Evolutionary conservation across 1,140 invertebrate species (phyloP).

Genomic region (Brachionus sp.): DNA sequence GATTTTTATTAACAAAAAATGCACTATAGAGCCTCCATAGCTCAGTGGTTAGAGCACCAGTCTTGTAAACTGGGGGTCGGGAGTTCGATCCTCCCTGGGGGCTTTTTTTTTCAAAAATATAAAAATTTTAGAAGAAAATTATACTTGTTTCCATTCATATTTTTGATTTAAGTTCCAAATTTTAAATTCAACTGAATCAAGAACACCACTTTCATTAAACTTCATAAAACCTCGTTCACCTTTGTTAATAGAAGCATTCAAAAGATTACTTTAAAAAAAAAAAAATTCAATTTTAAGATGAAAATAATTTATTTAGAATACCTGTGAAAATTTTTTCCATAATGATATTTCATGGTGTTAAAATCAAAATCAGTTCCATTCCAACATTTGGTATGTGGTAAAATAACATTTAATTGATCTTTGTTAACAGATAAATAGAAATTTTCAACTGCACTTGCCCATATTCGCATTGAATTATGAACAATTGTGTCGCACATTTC

Average conservation of each 20-base stretch:
- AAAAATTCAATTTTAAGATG: conserved; percentile 52
- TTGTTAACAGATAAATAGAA: background rate
- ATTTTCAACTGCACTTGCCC: conserved; percentile 41
- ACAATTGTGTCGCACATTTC: conserved; percentile 38
- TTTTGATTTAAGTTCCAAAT: conserved; percentile 80
- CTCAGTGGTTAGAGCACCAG: conserved; percentile 48
- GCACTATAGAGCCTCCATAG: conserved; percentile 50
- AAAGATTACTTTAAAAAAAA: conserved; percentile 50
- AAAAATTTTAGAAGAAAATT: too few species aligned
- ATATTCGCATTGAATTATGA: conserved; percentile 19
- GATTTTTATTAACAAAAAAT: background rate
- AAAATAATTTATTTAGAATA: conserved; percentile 55
- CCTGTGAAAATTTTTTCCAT: conserved; percentile 69
- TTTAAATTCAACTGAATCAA: conserved; percentile 78
- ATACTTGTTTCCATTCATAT: conserved; percentile 84
- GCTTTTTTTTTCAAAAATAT: conserved; percentile 33
- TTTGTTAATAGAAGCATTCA: conserved; percentile 49
- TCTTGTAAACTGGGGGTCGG: conserved; percentile 49
- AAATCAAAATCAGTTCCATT: conserved; percentile 12
- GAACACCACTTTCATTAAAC: conserved; percentile 81
- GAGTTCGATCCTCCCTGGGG: conserved; percentile 49
- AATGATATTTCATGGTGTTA: background rate
- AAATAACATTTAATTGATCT: conserved; percentile 20
- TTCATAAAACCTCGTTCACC: conserved; percentile 55
- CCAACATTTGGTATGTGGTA: conserved; percentile 36